Conservation (phyloP, 2,888 invertebrate genomes). For the Copidosoma aretas region DNA sequence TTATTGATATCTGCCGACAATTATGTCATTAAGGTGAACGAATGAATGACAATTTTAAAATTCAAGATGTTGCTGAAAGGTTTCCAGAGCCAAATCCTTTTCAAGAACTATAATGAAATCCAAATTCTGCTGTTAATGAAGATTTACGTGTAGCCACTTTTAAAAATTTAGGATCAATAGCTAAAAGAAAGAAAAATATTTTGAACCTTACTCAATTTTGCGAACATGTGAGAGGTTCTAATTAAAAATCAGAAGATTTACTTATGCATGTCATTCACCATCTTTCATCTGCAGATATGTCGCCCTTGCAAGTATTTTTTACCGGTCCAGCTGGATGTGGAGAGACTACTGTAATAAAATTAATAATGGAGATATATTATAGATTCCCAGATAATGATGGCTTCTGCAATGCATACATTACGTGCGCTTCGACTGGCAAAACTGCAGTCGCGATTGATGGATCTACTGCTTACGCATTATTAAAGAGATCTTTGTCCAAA, state of each 20-base stretch:
- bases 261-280: conserved; percentile 37
- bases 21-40: conserved; percentile 32
- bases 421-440: conserved; percentile 51
- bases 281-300: not conserved
- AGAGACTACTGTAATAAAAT: conserved; percentile 56
- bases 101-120: conserved; percentile 41
- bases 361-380: conserved; percentile 60
- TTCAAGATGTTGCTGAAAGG: not conserved
- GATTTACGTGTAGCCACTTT: conserved; percentile 44
- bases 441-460: conserved; percentile 49
- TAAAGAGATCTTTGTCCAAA: conserved; percentile 51
- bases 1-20: conserved; percentile 36
- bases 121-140: conserved; percentile 41
- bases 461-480: conserved; percentile 46
- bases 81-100: conserved; percentile 41
- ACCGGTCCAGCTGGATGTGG: conserved; percentile 49
- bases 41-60: conserved; percentile 1
- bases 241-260: conserved; percentile 42
- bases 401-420: conserved; percentile 54
- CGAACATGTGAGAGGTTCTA: conserved; percentile 42
- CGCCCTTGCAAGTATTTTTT: conserved; percentile 33
- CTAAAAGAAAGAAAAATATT: conserved; percentile 45
- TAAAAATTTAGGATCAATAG: conserved; percentile 45
- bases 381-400: conserved; percentile 51
- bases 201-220: conserved; percentile 42